Evolutionary conservation across 2,797 vertebrate species (phyloP).

Genomic region (Petrocephalus schoutedeni): DNA sequence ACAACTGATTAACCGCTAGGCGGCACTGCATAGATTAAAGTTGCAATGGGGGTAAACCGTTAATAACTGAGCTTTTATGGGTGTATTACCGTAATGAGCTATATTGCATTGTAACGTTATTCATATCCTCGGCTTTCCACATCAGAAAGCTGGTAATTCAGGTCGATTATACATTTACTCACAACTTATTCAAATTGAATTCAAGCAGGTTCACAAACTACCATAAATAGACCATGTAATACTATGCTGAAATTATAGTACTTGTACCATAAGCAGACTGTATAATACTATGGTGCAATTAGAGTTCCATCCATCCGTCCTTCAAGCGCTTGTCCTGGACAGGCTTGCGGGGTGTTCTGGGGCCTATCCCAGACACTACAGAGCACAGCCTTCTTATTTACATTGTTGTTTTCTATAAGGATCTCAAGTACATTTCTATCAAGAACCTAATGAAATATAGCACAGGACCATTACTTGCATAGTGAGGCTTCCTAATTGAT

Average conservation of each 20-base stretch:
- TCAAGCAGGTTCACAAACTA: background rate
- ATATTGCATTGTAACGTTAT: background rate
- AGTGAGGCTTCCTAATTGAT: background rate
- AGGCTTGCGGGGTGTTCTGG: background rate
- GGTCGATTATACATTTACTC: background rate
- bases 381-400: background rate
- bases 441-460: too few relatives aligned
- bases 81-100: background rate
- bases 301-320: background rate
- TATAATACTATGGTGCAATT: constrained; percentile 13
- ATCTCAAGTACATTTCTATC: background rate
- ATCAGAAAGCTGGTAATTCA: constrained; percentile 7
- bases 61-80: background rate
- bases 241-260: constrained; percentile 3
- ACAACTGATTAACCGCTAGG: constrained; percentile 1
- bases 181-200: background rate
- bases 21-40: constrained; percentile 9
- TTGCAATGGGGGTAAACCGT: background rate
- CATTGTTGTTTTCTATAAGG: background rate
- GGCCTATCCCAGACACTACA: background rate
- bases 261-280: background rate
- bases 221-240: constrained; percentile 1
- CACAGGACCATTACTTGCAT: background rate
- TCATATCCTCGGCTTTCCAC: background rate
- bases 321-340: background rate